Conservation (phyloP, 2,888 invertebrate species). For the Oligia latruncula region DNA sequence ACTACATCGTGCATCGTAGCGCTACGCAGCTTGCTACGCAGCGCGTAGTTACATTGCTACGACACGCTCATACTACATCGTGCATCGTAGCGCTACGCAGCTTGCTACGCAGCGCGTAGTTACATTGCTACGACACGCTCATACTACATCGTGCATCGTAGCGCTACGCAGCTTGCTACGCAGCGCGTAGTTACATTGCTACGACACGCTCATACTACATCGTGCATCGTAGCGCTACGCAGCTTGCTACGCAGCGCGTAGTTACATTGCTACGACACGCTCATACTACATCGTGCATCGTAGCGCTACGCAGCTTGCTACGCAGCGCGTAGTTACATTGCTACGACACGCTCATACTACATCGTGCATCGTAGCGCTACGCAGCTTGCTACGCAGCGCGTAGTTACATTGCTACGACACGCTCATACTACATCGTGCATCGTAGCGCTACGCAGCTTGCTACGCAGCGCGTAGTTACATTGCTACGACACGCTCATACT, state of each 20-base stretch:
- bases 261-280: background rate
- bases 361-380: too few species aligned
- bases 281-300: background rate
- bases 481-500: background rate
- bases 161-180: background rate
- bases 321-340: background rate
- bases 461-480: background rate
- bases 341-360: background rate
- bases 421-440: background rate
- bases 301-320: background rate
- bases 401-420: background rate
- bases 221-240: too few species aligned
- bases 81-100: too few species aligned
- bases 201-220: background rate
- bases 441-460: too few species aligned
- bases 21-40: background rate
- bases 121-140: background rate
- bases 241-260: background rate
- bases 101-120: background rate
- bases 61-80: background rate
- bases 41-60: background rate
- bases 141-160: background rate
- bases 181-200: background rate
- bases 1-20: background rate
- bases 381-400: background rate